A percentile compares a stretch with the other conserved stretches of the same genome.
Evolutionary conservation across 2,888 invertebrate species (phyloP).

Genomic region (Allygus modestus): DNA sequence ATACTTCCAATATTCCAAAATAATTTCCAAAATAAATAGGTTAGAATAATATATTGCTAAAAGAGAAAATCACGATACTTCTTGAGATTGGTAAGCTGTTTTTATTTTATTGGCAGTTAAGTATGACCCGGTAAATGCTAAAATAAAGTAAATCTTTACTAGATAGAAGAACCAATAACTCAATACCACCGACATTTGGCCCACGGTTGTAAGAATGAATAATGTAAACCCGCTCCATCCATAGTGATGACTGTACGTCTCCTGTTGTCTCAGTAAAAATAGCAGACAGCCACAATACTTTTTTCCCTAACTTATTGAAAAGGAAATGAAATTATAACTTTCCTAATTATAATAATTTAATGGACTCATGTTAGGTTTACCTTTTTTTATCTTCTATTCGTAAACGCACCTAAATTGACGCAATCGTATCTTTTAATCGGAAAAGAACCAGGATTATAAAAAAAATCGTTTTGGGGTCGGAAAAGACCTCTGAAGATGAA

Average conservation of each 20-base stretch:
- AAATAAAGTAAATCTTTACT: not conserved
- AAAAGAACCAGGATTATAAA: no score
- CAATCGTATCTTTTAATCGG: no score
- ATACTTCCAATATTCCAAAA: not conserved
- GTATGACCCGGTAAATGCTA: not conserved
- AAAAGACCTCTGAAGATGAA: no score
- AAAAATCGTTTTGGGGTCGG: no score
- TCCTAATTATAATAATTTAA: no score
- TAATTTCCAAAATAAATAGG: not conserved
- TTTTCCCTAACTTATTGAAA: not conserved
- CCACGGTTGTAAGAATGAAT: conserved; percentile 34
- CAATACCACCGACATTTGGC: conserved; percentile 34
- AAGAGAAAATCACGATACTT: no score
- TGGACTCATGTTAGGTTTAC: no score
- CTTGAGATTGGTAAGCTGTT: not conserved
- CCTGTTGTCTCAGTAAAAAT: conserved; percentile 3
- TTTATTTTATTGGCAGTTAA: not conserved
- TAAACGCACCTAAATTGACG: no score
- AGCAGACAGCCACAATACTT: not conserved
- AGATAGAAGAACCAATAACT: conserved; percentile 4
- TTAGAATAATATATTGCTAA: no score
- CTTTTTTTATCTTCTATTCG: no score
- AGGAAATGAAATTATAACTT: not conserved
- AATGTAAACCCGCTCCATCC: conserved; percentile 33
- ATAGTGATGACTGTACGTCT: conserved; percentile 29